Conservation (phyloP, 2,888 invertebrate genomes). For the Ochropleura leucogaster region DNA sequence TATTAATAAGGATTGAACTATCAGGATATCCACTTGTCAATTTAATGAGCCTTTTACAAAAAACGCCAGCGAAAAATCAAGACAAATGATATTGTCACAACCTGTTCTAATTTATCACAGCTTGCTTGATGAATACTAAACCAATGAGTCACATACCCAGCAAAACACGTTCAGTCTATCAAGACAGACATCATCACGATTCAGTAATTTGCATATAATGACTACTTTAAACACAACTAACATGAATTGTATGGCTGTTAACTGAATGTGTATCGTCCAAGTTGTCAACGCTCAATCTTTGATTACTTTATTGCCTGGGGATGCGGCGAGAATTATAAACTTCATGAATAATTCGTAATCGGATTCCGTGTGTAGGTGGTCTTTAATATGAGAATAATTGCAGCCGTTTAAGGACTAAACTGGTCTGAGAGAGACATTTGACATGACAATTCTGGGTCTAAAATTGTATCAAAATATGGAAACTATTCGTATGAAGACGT, state of each 20-base stretch:
- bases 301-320: conserved; percentile 77
- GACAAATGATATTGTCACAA: conserved; percentile 44
- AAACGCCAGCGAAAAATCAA: neutral
- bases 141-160: conserved; percentile 61
- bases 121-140: conserved; percentile 58
- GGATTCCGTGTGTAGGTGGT: conserved; percentile 60
- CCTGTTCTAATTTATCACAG: conserved; percentile 50
- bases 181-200: conserved; percentile 80
- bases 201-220: conserved; percentile 85
- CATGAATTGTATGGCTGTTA: conserved; percentile 79
- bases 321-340: conserved; percentile 68
- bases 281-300: conserved; percentile 82
- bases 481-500: neutral
- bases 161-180: conserved; percentile 79
- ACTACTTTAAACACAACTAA: conserved; percentile 84
- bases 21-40: neutral
- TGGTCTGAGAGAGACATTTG: conserved; percentile 31
- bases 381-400: conserved; percentile 56
- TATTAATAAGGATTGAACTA: neutral
- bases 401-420: conserved; percentile 40
- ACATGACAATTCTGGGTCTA: conserved; percentile 10
- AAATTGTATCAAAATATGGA: neutral
- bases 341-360: conserved; percentile 61
- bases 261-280: conserved; percentile 77
- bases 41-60: neutral